These are phyloP conservation scores for Cephalotes varians DNA, from an alignment of 2,888 invertebrate genomes.

Conservation along the genomic window DNA sequence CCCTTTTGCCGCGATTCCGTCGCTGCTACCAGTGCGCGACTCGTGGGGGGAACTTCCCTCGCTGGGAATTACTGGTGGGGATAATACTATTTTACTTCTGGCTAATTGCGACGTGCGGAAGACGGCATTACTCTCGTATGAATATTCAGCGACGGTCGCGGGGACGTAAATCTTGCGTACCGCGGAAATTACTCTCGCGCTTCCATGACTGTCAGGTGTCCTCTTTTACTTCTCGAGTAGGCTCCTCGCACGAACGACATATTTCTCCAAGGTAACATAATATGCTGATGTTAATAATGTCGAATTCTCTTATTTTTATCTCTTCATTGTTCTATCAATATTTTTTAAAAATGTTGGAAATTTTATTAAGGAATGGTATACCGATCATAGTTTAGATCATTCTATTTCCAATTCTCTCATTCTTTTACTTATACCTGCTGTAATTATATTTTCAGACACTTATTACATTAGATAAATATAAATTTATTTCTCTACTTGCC, in stretches of 20 bases:
- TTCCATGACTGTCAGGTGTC: slow-evolving; percentile 15
- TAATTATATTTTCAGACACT: background rate
- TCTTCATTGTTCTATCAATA: background rate
- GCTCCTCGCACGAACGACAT: background rate
- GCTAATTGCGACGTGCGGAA: slow-evolving; percentile 50
- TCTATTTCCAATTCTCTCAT: background rate
- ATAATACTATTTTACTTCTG: slow-evolving; percentile 44
- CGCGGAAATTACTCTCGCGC: slow-evolving; percentile 34
- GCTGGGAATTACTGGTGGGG: slow-evolving; percentile 39
- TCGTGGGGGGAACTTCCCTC: slow-evolving; percentile 8
- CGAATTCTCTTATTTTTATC: background rate
- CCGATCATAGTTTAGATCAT: background rate
- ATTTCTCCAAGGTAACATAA: background rate
- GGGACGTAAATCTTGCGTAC: slow-evolving; percentile 32
- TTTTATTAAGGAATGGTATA: background rate
- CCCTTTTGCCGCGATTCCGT: slow-evolving; percentile 31
- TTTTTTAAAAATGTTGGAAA: background rate
- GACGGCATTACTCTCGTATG: slow-evolving; percentile 48
- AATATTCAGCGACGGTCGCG: slow-evolving; percentile 43
- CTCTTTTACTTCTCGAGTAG: background rate
- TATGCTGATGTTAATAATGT: background rate
- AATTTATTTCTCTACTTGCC: background rate
- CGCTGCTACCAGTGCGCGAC: slow-evolving; percentile 14
- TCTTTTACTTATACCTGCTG: background rate
- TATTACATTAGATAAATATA: too few species aligned